phyloP scores from a whole-genome alignment of 2,113 vertebrate genomes.

The Tympanuchus pallidicinctus region DNA sequence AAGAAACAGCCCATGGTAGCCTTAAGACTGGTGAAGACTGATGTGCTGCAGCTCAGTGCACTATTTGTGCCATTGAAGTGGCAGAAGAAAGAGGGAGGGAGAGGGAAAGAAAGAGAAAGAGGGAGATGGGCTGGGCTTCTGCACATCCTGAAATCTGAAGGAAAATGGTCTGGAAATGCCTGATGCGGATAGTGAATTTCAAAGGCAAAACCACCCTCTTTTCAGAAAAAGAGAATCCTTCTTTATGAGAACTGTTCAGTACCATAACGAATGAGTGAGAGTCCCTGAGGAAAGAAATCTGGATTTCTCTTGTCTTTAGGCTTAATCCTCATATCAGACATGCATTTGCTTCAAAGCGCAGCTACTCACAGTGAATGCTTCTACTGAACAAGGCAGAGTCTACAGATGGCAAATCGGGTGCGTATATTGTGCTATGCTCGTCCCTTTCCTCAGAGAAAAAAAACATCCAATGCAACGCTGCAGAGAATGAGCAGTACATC shows the following conservation, averaged over 20 bases:
- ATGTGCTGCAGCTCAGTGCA: rapidly evolving
- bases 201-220: neutral
- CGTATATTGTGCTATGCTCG: rapidly evolving
- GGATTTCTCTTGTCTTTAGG: neutral
- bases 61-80: neutral
- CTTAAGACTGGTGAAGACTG: neutral
- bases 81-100: neutral
- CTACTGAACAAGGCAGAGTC: neutral
- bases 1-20: neutral
- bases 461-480: neutral
- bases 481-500: neutral
- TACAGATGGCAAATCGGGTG: neutral
- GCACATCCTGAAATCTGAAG: neutral
- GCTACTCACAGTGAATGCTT: neutral
- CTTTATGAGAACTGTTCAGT: neutral
- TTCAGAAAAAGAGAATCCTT: neutral
- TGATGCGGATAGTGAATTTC: neutral
- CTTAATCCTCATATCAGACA: neutral
- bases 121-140: neutral
- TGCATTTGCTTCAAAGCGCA: neutral
- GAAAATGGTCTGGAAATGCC: neutral
- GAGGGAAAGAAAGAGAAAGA: neutral
- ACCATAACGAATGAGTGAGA: neutral
- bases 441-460: neutral
- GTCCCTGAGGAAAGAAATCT: neutral